phyloP scores from a whole-genome alignment of 2,113 vertebrate genomes.

The Sisor rabdophorus region DNA sequence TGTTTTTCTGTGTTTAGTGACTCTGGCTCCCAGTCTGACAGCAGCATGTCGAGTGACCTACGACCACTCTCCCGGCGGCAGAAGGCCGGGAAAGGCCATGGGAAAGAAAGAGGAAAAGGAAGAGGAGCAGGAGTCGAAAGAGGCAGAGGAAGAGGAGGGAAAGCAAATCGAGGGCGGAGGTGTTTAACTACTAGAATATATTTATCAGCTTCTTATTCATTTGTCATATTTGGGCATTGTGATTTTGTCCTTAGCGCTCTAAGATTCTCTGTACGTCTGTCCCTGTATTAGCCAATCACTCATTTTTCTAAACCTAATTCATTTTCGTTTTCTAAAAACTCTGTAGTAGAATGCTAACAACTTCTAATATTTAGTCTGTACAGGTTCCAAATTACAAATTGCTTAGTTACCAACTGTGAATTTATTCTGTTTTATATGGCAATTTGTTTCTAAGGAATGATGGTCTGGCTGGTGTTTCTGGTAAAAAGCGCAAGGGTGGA shows the following conservation, averaged over 20 bases:
- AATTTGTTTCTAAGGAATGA: conserved; percentile 63
- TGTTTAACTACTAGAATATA: neutral
- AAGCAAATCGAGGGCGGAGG: conserved; percentile 69
- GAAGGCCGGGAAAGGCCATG: conserved; percentile 67
- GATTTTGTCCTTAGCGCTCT: too few species aligned
- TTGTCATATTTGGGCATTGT: neutral
- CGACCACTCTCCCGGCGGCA: conserved; percentile 66
- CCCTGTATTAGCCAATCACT: neutral
- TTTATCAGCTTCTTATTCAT: neutral
- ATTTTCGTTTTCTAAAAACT: neutral
- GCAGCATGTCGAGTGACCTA: conserved; percentile 72
- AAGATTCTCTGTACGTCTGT: neutral
- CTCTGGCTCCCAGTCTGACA: conserved; percentile 75
- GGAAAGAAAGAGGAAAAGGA: conserved; percentile 67
- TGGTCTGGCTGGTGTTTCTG: conserved; percentile 57
- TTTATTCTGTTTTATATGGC: neutral
- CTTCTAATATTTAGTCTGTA: neutral
- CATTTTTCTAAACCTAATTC: neutral
- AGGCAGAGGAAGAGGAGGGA: conserved; percentile 70
- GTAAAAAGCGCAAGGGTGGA: conserved; percentile 76
- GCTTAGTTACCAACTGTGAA: neutral
- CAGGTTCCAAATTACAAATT: neutral
- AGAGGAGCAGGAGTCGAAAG: conserved; percentile 58
- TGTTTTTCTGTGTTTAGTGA: conserved; percentile 55
- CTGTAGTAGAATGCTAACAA: neutral